phyloP scores from a whole-genome alignment of 2,888 invertebrate species.

The Eupithecia centaureata region DNA sequence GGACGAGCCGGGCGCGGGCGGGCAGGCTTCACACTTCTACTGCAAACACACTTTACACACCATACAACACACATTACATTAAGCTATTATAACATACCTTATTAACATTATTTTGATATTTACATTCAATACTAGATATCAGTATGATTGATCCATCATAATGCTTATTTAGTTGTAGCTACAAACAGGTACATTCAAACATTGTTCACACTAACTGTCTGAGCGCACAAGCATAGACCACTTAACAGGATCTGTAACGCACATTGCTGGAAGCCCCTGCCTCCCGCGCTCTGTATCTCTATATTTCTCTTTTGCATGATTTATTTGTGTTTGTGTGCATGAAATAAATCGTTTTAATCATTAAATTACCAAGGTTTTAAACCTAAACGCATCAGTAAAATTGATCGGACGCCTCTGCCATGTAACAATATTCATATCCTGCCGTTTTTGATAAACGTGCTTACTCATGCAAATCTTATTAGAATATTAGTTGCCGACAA shows the following conservation, averaged over 20 bases:
- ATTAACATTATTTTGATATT: constrained; percentile 10
- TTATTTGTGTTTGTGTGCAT: constrained; percentile 8
- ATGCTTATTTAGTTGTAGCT: constrained; percentile 22
- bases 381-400: not conserved
- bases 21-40: constrained; percentile 63
- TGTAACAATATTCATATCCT: not conserved
- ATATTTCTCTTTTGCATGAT: constrained; percentile 30
- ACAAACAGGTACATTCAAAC: constrained; percentile 53
- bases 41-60: constrained; percentile 48
- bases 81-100: constrained; percentile 26
- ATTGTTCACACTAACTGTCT: constrained; percentile 33
- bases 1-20: constrained; percentile 73
- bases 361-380: not conserved
- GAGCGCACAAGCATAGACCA: constrained; percentile 21
- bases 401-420: not conserved
- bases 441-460: constrained; percentile 34
- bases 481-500: constrained; percentile 48
- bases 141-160: constrained; percentile 26
- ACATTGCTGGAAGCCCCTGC: constrained; percentile 61
- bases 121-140: constrained; percentile 28
- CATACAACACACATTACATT: constrained; percentile 33
- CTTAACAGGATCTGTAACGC: constrained; percentile 40
- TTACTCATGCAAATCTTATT: constrained; percentile 49
- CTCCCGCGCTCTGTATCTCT: constrained; percentile 68
- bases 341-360: not conserved